phyloP scores from a whole-genome alignment of 2,888 invertebrate genomes.

The Ceriagrion tenellum region DNA sequence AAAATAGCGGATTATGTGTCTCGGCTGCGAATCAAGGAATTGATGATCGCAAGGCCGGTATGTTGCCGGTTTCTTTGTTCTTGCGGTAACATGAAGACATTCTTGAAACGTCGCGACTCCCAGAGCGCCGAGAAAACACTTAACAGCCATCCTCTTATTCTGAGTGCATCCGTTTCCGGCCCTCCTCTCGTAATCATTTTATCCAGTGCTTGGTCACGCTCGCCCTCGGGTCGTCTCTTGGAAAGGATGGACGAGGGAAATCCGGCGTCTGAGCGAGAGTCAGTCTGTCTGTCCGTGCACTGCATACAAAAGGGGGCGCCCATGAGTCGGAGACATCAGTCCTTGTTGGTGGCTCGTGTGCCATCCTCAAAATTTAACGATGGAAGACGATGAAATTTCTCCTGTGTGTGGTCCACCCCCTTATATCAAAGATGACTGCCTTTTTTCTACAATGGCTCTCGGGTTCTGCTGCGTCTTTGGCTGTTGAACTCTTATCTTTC shows the following conservation, averaged over 20 bases:
- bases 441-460: too few relatives aligned
- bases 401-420: too few relatives aligned
- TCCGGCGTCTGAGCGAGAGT: not conserved
- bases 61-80: not conserved
- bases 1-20: too few relatives aligned
- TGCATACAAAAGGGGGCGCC: not conserved
- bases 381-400: too few relatives aligned
- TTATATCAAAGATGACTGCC: too few relatives aligned
- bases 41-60: not conserved
- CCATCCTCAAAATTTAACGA: too few relatives aligned
- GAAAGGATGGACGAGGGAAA: not conserved
- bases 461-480: too few relatives aligned
- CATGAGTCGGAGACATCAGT: too few relatives aligned
- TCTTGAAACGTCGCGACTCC: not conserved
- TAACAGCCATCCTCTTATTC: not conserved
- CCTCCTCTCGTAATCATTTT: not conserved
- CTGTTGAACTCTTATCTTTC: too few relatives aligned
- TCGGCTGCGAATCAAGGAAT: too few relatives aligned
- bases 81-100: not conserved
- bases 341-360: too few relatives aligned
- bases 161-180: constrained; percentile 15
- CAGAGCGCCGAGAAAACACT: not conserved
- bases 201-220: not conserved
- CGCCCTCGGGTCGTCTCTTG: not conserved
- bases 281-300: not conserved